These are phyloP conservation scores for Pinctada fucata DNA, from an alignment of 2,888 invertebrate species.

Conservation along the genomic window DNA sequence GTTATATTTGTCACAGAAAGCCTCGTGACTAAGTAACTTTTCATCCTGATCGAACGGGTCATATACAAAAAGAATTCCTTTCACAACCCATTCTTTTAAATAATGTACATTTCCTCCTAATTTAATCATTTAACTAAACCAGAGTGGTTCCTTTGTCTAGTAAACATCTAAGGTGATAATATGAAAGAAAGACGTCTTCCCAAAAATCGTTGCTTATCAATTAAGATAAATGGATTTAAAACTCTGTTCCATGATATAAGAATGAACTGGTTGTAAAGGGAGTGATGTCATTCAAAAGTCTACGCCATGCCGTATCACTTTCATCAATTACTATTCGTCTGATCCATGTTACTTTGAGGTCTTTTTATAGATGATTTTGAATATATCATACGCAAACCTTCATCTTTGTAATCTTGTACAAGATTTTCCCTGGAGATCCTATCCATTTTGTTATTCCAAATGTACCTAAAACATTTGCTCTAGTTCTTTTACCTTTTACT, in stretches of 20 bases:
- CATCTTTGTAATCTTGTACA: slow-evolving; percentile 14
- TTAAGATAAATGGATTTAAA: background rate
- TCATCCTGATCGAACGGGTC: no score
- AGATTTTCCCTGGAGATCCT: slow-evolving; percentile 19
- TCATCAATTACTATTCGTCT: slow-evolving; percentile 3
- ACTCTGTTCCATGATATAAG: background rate
- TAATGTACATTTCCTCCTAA: no score
- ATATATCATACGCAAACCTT: slow-evolving; percentile 16
- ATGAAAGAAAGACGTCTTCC: no score
- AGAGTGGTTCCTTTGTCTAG: no score
- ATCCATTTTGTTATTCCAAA: slow-evolving; percentile 20
- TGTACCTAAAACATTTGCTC: slow-evolving; percentile 10
- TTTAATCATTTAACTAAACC: no score
- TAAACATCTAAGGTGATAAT: no score
- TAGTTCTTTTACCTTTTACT: background rate
- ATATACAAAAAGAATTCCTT: no score
- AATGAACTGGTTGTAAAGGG: background rate
- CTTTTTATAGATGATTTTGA: slow-evolving; percentile 7
- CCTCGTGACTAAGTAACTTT: no score
- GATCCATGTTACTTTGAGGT: slow-evolving; percentile 25
- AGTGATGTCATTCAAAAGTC: background rate
- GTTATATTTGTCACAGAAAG: no score
- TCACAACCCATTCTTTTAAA: no score
- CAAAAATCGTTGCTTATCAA: background rate
- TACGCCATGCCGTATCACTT: background rate